Evolutionary conservation across 2,113 vertebrate species (phyloP).

Genomic region (Fukomys damarensis): DNA sequence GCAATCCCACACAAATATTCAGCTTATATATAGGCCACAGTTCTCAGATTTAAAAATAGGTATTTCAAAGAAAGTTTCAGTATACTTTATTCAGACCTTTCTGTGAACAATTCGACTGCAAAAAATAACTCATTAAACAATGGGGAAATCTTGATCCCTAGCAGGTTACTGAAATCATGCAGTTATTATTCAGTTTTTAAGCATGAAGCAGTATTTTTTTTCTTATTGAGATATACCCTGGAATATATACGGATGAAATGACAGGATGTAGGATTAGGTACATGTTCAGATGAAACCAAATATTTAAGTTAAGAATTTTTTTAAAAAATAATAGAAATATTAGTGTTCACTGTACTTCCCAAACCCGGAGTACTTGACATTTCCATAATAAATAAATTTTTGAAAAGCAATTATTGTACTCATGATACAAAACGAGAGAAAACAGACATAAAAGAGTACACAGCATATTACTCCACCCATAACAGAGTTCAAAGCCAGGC

Average conservation of each 20-base stretch:
- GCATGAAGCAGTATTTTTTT: neutral
- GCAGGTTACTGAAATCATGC: neutral
- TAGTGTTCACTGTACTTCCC: neutral
- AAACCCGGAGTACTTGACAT: neutral
- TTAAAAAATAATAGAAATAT: neutral
- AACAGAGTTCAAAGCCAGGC: neutral
- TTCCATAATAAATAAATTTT: conserved; percentile 12
- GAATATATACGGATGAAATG: neutral
- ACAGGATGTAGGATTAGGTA: neutral
- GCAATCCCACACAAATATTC: neutral
- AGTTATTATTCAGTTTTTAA: neutral
- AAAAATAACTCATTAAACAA: neutral
- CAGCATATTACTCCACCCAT: neutral
- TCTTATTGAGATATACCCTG: neutral
- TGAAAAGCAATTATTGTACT: neutral
- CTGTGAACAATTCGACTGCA: neutral
- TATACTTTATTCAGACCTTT: neutral
- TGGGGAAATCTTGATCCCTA: neutral
- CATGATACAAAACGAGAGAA: neutral
- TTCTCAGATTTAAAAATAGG: neutral
- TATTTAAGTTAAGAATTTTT: neutral
- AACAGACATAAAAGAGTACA: neutral
- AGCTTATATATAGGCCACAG: neutral
- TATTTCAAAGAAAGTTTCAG: neutral
- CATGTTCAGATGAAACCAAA: neutral